Conservation (phyloP, 2,888 invertebrate species). For the Lepidocyrtinus sp. region DNA sequence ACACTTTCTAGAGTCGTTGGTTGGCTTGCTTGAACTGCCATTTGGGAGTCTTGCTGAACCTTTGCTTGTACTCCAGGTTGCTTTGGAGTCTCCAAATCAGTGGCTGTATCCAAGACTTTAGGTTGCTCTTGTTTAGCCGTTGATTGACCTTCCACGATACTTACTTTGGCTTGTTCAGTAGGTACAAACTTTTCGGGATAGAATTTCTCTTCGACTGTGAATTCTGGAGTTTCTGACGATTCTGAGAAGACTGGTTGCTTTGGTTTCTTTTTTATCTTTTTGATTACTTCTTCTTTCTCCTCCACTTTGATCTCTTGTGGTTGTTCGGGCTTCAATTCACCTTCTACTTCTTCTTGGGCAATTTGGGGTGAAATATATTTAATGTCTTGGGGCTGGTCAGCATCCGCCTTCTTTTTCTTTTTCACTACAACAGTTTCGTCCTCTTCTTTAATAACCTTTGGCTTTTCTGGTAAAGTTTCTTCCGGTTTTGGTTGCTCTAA, state of each 20-base stretch:
- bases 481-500: background rate
- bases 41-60: background rate
- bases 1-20: background rate
- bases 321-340: background rate
- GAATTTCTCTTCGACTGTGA: constrained; percentile 81
- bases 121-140: background rate
- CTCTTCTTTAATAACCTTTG: constrained; percentile 73
- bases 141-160: background rate
- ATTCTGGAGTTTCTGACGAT: constrained; percentile 74
- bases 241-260: background rate
- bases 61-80: background rate
- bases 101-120: background rate
- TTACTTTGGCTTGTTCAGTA: constrained; percentile 79
- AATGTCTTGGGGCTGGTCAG: background rate
- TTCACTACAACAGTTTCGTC: constrained; percentile 71
- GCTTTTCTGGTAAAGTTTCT: constrained; percentile 67
- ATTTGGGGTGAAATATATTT: constrained; percentile 24
- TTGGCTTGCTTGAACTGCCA: background rate
- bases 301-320: background rate
- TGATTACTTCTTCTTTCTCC: background rate
- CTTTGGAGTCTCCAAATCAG: background rate
- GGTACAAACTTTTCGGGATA: constrained; percentile 85
- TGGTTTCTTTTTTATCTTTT: background rate
- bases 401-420: constrained; percentile 22
- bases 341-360: background rate